A percentile compares a stretch with the other conserved stretches of the same genome.
These are phyloP conservation scores for Nesidiocoris tenuis DNA, from an alignment of 2,888 invertebrate genomes.

Conservation along the genomic window DNA sequence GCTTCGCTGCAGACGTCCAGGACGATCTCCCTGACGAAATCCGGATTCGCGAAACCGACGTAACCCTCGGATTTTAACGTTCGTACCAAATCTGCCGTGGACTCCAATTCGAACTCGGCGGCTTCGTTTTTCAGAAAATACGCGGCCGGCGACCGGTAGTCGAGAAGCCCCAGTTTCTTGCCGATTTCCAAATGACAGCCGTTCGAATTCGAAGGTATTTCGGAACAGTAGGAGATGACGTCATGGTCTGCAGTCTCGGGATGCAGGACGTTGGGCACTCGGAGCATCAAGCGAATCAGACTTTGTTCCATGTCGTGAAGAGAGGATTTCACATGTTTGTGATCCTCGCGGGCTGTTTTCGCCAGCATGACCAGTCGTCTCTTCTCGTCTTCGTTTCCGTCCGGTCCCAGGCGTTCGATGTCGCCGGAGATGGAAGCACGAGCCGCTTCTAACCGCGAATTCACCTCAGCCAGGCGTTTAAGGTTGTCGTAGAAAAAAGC, in stretches of 20 bases:
- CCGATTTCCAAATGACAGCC: constrained; percentile 29
- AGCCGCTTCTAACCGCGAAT: background rate
- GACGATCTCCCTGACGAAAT: constrained; percentile 12
- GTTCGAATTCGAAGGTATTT: background rate
- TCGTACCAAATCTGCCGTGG: background rate
- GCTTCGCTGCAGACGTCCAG: constrained; percentile 6
- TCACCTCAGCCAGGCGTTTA: background rate
- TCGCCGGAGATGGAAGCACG: background rate
- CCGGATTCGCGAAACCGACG: constrained; percentile 29
- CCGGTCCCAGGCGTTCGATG: background rate
- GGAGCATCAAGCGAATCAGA: constrained; percentile 10
- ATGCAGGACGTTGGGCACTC: constrained; percentile 20
- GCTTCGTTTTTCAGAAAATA: constrained; percentile 16
- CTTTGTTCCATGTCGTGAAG: constrained; percentile 18
- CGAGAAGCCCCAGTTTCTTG: background rate
- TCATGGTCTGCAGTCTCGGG: constrained; percentile 7
- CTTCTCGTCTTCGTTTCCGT: background rate
- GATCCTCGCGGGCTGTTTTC: constrained; percentile 11
- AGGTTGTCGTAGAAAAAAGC: background rate
- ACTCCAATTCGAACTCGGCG: constrained; percentile 12
- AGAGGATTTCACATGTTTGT: constrained; percentile 18
- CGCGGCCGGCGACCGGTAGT: constrained; percentile 6
- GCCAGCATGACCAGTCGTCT: constrained; percentile 2
- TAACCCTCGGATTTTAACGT: background rate
- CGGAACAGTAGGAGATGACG: background rate